A percentile compares a stretch with the other conserved stretches of the same genome.
Evolutionary conservation across 1,140 invertebrate species (phyloP).

Genomic region (Archivesica marissinica): DNA sequence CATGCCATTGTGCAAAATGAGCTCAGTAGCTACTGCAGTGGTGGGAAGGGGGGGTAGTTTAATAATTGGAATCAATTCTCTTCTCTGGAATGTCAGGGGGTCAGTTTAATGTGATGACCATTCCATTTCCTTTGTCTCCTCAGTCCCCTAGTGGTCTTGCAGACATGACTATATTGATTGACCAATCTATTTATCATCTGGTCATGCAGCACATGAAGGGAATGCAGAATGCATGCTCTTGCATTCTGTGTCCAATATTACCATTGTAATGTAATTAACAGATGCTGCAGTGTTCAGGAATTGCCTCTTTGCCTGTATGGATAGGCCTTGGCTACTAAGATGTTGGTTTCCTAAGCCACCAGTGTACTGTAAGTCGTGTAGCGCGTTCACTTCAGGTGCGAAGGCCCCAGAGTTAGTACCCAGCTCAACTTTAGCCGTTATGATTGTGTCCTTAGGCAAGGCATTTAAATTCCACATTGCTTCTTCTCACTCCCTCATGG

Average conservation of each 20-base stretch:
- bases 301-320: not conserved
- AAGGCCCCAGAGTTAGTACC: too few relatives aligned
- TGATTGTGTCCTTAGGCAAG: too few relatives aligned
- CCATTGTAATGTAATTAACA: not conserved
- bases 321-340: not conserved
- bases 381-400: too few relatives aligned
- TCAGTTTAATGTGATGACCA: not conserved
- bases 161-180: constrained; percentile 29
- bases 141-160: not conserved
- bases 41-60: too few relatives aligned
- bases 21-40: too few relatives aligned
- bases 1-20: too few relatives aligned
- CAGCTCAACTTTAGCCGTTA: too few relatives aligned
- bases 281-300: not conserved
- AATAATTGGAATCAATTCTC: too few relatives aligned
- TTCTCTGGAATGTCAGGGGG: too few relatives aligned
- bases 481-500: too few relatives aligned
- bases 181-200: not conserved
- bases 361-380: too few relatives aligned
- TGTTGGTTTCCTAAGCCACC: constrained; percentile 18
- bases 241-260: not conserved
- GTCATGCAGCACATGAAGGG: not conserved
- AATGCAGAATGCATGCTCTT: not conserved
- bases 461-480: too few relatives aligned
- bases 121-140: constrained; percentile 8